Evolutionary conservation across 2,797 vertebrate species (phyloP).

Genomic region (Rousettus madagascariensis): DNA sequence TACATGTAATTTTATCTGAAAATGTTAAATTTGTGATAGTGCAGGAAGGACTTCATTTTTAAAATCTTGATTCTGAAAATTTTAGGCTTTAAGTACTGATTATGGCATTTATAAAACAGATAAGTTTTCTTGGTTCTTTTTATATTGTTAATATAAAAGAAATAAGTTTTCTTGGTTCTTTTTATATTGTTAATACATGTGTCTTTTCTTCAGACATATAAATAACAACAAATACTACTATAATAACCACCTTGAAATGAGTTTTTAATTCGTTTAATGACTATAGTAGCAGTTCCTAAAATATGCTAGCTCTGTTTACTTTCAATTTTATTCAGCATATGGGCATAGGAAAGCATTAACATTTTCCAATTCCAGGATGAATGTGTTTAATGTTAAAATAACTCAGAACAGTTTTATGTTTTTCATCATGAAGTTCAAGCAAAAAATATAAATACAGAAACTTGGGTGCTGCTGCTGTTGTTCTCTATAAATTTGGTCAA

Average conservation of each 20-base stretch:
- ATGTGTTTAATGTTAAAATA: constrained; percentile 80
- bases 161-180: constrained; percentile 8
- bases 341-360: constrained; percentile 78
- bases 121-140: constrained; percentile 21
- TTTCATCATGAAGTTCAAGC: constrained; percentile 67
- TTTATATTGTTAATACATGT: constrained; percentile 37
- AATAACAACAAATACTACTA: constrained; percentile 73
- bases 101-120: neutral
- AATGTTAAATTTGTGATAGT: constrained; percentile 78
- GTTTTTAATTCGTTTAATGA: constrained; percentile 77
- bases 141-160: constrained; percentile 45
- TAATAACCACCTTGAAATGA: constrained; percentile 72
- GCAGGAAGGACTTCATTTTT: constrained; percentile 75
- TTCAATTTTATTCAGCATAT: constrained; percentile 79
- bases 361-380: constrained; percentile 75
- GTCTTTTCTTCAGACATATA: constrained; percentile 54
- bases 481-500: constrained; percentile 75
- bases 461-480: constrained; percentile 72
- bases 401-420: constrained; percentile 77
- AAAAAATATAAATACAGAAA: constrained; percentile 74
- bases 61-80: constrained; percentile 20
- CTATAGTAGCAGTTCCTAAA: constrained; percentile 74
- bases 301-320: constrained; percentile 76
- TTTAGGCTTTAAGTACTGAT: constrained; percentile 26
- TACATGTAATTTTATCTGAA: constrained; percentile 82